These are phyloP conservation scores for Coecobrya sp. DNA, from an alignment of 2,888 invertebrate genomes.

Conservation along the genomic window DNA sequence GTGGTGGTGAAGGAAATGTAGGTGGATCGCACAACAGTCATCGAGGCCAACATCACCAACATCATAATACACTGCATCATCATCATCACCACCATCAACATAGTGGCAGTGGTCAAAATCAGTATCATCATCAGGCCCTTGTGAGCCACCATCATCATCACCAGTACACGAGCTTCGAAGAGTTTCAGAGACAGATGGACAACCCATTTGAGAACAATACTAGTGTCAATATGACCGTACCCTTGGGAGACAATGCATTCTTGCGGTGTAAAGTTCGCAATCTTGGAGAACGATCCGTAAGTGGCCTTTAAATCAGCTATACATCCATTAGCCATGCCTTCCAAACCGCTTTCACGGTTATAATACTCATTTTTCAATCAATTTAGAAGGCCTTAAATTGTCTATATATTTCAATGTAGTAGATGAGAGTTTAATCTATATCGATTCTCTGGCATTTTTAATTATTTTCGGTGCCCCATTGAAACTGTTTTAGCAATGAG, in stretches of 20 bases:
- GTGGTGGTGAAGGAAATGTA: background rate
- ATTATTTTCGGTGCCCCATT: too few relatives aligned
- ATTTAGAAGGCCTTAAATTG: too few relatives aligned
- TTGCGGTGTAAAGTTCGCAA: conserved; percentile 93
- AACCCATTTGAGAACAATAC: conserved; percentile 91
- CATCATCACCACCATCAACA: conserved; percentile 44
- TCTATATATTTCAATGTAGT: too few relatives aligned
- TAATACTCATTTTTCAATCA: too few relatives aligned
- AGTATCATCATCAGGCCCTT: conserved; percentile 66
- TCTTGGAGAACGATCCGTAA: conserved; percentile 92
- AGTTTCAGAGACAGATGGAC: conserved; percentile 88
- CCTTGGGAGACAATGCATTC: conserved; percentile 93
- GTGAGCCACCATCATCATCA: conserved; percentile 58
- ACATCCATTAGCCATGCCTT: background rate
- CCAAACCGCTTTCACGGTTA: background rate
- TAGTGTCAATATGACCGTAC: conserved; percentile 92
- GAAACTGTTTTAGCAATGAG: too few relatives aligned
- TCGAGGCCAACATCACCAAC: conserved; percentile 60
- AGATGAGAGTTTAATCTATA: background rate
- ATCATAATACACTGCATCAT: conserved; percentile 36
- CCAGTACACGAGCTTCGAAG: conserved; percentile 88
- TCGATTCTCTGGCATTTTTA: too few relatives aligned
- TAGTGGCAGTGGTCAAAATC: conserved; percentile 10
- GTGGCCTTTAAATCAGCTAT: conserved; percentile 82
- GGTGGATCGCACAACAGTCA: conserved; percentile 33